Conservation (phyloP, 2,797 vertebrate species). For the Lepus oiostolus region DNA sequence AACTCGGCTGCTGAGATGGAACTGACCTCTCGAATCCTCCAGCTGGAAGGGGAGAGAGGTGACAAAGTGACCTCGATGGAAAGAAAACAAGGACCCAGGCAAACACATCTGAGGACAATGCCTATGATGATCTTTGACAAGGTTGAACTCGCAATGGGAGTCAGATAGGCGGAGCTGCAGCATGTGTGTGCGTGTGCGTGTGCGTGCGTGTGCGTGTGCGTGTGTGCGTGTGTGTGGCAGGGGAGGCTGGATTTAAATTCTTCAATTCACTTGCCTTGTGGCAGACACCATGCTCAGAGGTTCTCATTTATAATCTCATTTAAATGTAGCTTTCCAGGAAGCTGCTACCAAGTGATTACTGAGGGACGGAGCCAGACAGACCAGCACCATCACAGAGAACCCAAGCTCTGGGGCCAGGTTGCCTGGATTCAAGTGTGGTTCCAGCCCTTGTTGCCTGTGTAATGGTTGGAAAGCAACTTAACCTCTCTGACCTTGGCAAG, state of each 20-base stretch:
- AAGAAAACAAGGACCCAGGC: neutral
- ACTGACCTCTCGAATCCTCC: neutral
- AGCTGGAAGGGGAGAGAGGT: no score
- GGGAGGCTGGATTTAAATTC: neutral
- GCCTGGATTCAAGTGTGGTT: neutral
- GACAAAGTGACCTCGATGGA: neutral
- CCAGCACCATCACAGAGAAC: neutral
- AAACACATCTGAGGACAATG: neutral
- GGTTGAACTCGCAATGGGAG: neutral
- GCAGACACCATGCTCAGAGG: neutral
- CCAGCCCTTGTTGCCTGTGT: neutral
- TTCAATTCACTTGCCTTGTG: neutral
- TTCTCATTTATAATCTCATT: neutral
- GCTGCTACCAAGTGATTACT: neutral
- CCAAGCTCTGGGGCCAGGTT: neutral
- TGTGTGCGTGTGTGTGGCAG: no score
- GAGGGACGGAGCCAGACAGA: neutral
- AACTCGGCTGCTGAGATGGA: neutral
- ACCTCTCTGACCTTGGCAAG: neutral
- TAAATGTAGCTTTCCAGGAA: constrained; percentile 3
- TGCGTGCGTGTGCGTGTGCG: no score
- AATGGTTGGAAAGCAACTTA: neutral
- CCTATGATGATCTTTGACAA: neutral
- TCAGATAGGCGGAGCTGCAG: neutral
- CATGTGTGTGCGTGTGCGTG: no score